Percentiles rank a stretch among this genome's conserved stretches.
phyloP scores from a whole-genome alignment of 2,113 vertebrate species.

The Calyptommatus sinebrachiatus region DNA sequence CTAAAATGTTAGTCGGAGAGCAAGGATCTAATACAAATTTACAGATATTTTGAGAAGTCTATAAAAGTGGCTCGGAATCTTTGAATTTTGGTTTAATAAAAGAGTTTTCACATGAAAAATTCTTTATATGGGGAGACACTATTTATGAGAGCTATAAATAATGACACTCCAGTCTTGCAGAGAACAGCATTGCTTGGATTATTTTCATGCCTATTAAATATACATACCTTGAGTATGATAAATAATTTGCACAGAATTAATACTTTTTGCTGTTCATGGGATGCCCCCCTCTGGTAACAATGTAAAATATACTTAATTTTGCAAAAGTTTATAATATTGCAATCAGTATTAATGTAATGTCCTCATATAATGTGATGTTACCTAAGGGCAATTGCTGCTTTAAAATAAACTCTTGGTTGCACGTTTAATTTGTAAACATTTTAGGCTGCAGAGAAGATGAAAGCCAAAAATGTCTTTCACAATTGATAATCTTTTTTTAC shows the following conservation, averaged over 20 bases:
- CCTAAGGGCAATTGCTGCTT: background rate
- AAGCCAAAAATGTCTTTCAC: background rate
- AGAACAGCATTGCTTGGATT: background rate
- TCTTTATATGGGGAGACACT: background rate
- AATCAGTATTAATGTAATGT: background rate
- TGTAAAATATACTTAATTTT: slow-evolving; percentile 26
- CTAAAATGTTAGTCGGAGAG: background rate
- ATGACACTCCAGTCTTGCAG: background rate
- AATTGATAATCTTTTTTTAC: background rate
- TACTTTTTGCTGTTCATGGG: slow-evolving; percentile 24
- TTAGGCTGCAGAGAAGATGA: background rate
- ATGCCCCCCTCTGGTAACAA: slow-evolving; percentile 29
- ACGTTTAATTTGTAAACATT: background rate
- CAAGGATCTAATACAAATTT: background rate
- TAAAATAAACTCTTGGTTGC: background rate
- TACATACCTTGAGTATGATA: slow-evolving; percentile 2
- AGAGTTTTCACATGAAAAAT: background rate
- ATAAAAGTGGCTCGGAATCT: slow-evolving; percentile 1
- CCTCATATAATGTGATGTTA: background rate
- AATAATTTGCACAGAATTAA: slow-evolving; percentile 22
- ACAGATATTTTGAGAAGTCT: slow-evolving; percentile 7
- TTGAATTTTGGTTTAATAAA: background rate
- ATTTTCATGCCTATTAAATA: slow-evolving; percentile 1
- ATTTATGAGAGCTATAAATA: background rate
- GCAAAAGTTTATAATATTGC: background rate